These are phyloP conservation scores for Nymphalis io DNA, from an alignment of 1,140 invertebrate species.

Conservation along the genomic window DNA sequence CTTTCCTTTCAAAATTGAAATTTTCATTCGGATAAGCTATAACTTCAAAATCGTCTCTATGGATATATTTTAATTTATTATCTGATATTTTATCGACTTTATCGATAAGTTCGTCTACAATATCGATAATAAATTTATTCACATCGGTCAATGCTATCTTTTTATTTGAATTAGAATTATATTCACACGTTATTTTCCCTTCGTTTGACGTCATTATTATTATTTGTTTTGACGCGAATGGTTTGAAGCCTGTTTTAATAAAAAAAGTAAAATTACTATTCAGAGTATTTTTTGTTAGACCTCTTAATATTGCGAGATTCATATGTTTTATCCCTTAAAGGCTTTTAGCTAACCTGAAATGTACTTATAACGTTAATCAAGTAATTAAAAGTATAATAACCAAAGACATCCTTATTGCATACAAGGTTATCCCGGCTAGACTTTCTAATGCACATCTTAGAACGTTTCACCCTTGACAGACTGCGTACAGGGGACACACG, in stretches of 20 bases:
- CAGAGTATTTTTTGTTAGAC: neutral
- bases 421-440: slow-evolving; percentile 43
- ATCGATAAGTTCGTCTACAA: slow-evolving; percentile 52
- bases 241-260: slow-evolving; percentile 57
- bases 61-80: slow-evolving; percentile 31
- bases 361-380: too few species aligned
- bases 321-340: too few species aligned
- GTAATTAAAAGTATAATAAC: slow-evolving; percentile 38
- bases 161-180: slow-evolving; percentile 32
- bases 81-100: slow-evolving; percentile 50
- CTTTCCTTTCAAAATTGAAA: slow-evolving; percentile 38
- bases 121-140: slow-evolving; percentile 41
- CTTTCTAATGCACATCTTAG: slow-evolving; percentile 51
- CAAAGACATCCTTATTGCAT: slow-evolving; percentile 51
- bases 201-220: slow-evolving; percentile 58
- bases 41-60: slow-evolving; percentile 57
- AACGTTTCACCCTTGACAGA: slow-evolving; percentile 44
- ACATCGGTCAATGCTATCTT: slow-evolving; percentile 24
- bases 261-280: neutral
- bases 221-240: slow-evolving; percentile 65
- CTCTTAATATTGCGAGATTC: neutral
- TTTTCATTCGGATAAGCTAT: slow-evolving; percentile 44
- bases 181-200: slow-evolving; percentile 50
- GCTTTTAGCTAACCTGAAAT: too few species aligned
- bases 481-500: slow-evolving; percentile 40